A percentile compares a stretch with the other conserved stretches of the same genome.
Evolutionary conservation across 2,113 vertebrate species (phyloP).

Genomic region (Ceyx cyanopectus): DNA sequence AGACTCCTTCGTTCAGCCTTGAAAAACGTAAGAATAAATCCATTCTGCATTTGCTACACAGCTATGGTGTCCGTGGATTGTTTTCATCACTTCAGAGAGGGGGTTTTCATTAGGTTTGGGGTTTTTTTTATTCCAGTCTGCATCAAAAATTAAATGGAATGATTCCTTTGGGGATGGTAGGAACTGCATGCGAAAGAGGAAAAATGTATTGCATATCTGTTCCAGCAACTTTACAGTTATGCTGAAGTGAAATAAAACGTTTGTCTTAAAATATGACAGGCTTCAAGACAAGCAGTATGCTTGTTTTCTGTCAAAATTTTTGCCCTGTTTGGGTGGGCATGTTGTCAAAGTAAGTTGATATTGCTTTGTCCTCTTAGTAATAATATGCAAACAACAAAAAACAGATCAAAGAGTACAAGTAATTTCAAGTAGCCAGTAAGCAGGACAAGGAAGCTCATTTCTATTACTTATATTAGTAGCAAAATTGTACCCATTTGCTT

Average conservation of each 20-base stretch:
- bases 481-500: neutral
- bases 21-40: slow-evolving; percentile 80
- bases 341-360: neutral
- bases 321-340: neutral
- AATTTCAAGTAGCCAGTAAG: neutral
- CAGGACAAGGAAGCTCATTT: neutral
- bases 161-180: neutral
- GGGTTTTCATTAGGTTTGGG: neutral
- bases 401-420: neutral
- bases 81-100: neutral
- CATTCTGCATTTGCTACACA: neutral
- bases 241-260: neutral
- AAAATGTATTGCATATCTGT: neutral
- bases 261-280: neutral
- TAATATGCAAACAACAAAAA: neutral
- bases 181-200: neutral
- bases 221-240: neutral
- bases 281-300: neutral
- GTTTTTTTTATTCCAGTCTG: neutral
- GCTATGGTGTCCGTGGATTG: neutral
- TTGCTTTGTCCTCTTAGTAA: neutral
- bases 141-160: neutral
- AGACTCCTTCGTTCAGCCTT: slow-evolving; percentile 68
- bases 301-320: neutral
- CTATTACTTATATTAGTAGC: neutral